phyloP scores from a whole-genome alignment of 2,797 vertebrate genomes.

The Arctocebus calabarensis region DNA sequence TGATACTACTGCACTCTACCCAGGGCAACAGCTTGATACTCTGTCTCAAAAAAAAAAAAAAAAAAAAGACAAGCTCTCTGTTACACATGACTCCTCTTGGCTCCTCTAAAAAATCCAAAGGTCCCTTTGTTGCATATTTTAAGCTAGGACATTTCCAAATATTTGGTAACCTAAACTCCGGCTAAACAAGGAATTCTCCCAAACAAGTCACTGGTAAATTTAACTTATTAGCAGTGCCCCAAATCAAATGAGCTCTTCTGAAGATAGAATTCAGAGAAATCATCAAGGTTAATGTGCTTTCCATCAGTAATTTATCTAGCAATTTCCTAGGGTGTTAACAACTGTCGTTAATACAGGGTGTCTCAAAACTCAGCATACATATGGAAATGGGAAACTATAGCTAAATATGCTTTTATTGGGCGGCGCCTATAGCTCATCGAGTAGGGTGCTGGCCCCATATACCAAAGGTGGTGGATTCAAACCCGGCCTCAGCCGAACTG shows the following conservation, averaged over 20 bases:
- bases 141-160: conserved; percentile 18
- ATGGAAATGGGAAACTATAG: no score
- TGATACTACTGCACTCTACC: no score
- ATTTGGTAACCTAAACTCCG: conserved; percentile 17
- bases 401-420: no score
- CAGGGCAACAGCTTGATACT: no score
- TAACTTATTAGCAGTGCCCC: neutral
- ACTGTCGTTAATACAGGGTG: neutral
- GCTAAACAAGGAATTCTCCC: neutral
- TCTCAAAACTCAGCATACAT: no score
- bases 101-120: neutral
- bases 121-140: neutral
- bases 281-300: neutral
- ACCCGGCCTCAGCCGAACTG: no score
- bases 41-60: no score
- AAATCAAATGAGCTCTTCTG: neutral
- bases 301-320: neutral
- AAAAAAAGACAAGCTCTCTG: neutral
- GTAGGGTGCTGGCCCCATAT: no score
- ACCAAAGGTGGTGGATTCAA: no score
- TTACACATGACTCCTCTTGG: neutral
- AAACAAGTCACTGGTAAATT: neutral
- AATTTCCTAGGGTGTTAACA: neutral
- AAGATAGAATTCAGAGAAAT: neutral
- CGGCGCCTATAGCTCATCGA: no score